Conservation (phyloP, 2,113 vertebrate species). For the Gasterosteus aculeatus region DNA sequence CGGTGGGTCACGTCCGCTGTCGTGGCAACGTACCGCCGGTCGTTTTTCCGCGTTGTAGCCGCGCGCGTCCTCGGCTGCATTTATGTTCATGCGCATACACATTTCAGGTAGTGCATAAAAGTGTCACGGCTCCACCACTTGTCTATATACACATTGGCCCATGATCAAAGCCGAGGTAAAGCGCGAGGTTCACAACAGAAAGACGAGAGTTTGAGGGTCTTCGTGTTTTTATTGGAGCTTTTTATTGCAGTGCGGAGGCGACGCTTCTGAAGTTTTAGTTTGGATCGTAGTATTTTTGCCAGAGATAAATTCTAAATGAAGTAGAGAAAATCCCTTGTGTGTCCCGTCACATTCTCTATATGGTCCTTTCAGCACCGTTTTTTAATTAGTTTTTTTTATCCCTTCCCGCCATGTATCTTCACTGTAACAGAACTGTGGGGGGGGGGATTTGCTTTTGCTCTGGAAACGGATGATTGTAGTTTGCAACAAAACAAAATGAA, state of each 20-base stretch:
- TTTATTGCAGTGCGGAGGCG: constrained; percentile 29
- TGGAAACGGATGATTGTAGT: constrained; percentile 61
- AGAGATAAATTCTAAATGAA: constrained; percentile 7
- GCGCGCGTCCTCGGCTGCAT: constrained; percentile 29
- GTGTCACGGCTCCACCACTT: constrained; percentile 14
- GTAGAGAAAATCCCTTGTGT: neutral
- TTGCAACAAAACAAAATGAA: constrained; percentile 9
- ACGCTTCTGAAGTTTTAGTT: neutral
- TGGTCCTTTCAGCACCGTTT: constrained; percentile 1
- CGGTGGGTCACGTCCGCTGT: constrained; percentile 8
- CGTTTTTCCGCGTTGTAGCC: constrained; percentile 31
- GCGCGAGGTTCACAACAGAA: neutral
- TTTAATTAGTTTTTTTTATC: constrained; percentile 5
- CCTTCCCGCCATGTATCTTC: constrained; percentile 46
- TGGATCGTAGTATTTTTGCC: constrained; percentile 5
- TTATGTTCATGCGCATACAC: constrained; percentile 46
- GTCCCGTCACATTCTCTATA: constrained; percentile 24
- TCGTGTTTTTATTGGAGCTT: constrained; percentile 12
- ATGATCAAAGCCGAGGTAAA: constrained; percentile 37
- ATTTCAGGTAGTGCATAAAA: constrained; percentile 43
- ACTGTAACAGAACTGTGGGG: constrained; percentile 35
- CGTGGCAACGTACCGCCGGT: constrained; percentile 1
- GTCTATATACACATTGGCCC: constrained; percentile 28
- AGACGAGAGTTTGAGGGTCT: neutral
- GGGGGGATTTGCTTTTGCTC: constrained; percentile 57